Conservation (phyloP, 2,797 vertebrate species). For the Pangasius mekongensis region DNA sequence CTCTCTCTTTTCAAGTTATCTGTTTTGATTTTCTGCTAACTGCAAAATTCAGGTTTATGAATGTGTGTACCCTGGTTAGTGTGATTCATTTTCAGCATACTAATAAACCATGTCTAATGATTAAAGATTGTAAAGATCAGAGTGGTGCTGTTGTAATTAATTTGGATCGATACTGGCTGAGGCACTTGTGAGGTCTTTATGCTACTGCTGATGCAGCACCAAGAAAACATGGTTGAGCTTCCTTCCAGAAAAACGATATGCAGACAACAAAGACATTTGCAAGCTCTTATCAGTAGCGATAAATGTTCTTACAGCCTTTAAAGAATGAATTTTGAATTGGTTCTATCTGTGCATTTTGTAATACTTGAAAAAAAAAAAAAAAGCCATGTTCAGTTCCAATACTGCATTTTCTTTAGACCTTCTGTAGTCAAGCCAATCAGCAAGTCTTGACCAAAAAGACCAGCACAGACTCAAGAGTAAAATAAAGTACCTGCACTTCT, state of each 20-base stretch:
- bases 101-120: conserved; percentile 46
- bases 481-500: not conserved
- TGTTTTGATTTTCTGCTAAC: conserved; percentile 41
- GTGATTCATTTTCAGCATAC: conserved; percentile 33
- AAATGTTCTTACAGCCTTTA: conserved; percentile 74
- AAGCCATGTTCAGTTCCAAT: conserved; percentile 25
- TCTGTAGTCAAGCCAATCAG: conserved; percentile 2
- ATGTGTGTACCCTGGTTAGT: not conserved
- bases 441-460: conserved; percentile 9
- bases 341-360: conserved; percentile 69
- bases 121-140: conserved; percentile 67
- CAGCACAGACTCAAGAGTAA: not conserved
- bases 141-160: conserved; percentile 73
- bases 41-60: not conserved
- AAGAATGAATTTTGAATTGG: conserved; percentile 73
- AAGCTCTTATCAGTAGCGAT: conserved; percentile 73
- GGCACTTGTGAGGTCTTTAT: conserved; percentile 56
- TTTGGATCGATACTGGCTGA: conserved; percentile 70
- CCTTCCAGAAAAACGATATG: conserved; percentile 62
- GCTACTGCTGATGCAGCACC: conserved; percentile 74
- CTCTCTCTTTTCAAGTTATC: conserved; percentile 35
- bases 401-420: conserved; percentile 30
- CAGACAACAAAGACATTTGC: conserved; percentile 58
- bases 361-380: conserved; percentile 59
- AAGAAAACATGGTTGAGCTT: conserved; percentile 61